Percentiles rank a stretch among this genome's conserved stretches.
These are phyloP conservation scores for Chrysomela aeneicollis DNA, from an alignment of 2,888 invertebrate species.

Conservation along the genomic window DNA sequence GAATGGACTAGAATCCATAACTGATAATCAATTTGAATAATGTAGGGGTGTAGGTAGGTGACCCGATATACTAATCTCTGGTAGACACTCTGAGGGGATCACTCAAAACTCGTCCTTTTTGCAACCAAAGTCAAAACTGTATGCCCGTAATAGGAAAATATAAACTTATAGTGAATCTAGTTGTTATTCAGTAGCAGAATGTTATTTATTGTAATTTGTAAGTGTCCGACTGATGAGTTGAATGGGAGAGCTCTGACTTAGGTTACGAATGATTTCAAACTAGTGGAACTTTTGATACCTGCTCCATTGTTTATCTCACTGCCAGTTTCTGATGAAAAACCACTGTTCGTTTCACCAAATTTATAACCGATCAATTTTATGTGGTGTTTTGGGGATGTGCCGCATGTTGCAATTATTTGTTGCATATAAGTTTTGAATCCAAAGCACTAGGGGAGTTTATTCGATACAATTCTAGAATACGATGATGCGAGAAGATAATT, in stretches of 20 bases:
- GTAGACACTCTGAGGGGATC: too few relatives aligned
- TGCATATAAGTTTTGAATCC: slow-evolving; percentile 3
- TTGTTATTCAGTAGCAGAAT: neutral
- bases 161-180: slow-evolving; percentile 22
- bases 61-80: too few relatives aligned
- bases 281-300: slow-evolving; percentile 14
- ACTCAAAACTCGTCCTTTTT: neutral
- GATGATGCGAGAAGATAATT: too few relatives aligned
- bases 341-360: slow-evolving; percentile 28
- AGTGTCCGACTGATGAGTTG: slow-evolving; percentile 35
- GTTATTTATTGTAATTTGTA: slow-evolving; percentile 16
- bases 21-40: too few relatives aligned
- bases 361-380: slow-evolving; percentile 26
- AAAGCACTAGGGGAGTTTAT: neutral
- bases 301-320: slow-evolving; percentile 45
- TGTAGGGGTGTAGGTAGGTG: too few relatives aligned
- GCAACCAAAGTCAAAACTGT: neutral
- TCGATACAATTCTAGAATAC: neutral
- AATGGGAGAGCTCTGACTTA: slow-evolving; percentile 12
- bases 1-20: too few relatives aligned
- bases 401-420: slow-evolving; percentile 3
- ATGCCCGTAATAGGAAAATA: slow-evolving; percentile 2
- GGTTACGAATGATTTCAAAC: slow-evolving; percentile 14
- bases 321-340: slow-evolving; percentile 38
- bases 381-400: slow-evolving; percentile 25